Percentiles rank a stretch among this genome's conserved stretches.
These are phyloP conservation scores for Lamellibrachia satsuma DNA, from an alignment of 2,888 invertebrate genomes.

Conservation along the genomic window DNA sequence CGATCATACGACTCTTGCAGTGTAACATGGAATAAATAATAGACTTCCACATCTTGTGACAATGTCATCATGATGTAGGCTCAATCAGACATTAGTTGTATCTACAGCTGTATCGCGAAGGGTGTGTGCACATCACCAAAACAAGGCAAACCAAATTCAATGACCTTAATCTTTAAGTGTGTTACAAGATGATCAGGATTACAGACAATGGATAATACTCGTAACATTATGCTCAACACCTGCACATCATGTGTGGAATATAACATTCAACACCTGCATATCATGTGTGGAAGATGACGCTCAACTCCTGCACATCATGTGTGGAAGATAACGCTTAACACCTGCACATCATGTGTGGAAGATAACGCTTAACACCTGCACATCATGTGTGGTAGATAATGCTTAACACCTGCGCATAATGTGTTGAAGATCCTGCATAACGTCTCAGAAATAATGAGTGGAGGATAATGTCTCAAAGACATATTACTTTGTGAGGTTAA, in stretches of 20 bases:
- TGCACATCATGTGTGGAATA: no score
- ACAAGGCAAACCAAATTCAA: not conserved
- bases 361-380: not conserved
- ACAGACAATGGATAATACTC: not conserved
- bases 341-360: no score
- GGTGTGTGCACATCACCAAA: no score
- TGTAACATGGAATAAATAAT: slow-evolving; percentile 18
- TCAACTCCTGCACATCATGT: not conserved
- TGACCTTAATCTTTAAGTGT: not conserved
- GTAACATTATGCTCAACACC: not conserved
- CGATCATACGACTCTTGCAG: slow-evolving; percentile 21
- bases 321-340: not conserved
- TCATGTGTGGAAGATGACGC: not conserved
- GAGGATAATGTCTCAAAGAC: not conserved
- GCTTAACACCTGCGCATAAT: not conserved
- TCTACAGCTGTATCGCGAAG: no score
- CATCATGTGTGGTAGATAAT: not conserved
- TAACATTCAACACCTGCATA: not conserved
- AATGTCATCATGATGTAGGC: not conserved
- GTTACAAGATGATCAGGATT: not conserved
- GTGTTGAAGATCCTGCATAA: not conserved
- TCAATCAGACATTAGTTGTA: no score
- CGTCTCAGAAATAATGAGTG: no score
- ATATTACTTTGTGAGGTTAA: not conserved
- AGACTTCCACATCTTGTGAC: not conserved